Evolutionary conservation across 2,797 vertebrate species (phyloP).

Genomic region (Amphiprion clarkii): DNA sequence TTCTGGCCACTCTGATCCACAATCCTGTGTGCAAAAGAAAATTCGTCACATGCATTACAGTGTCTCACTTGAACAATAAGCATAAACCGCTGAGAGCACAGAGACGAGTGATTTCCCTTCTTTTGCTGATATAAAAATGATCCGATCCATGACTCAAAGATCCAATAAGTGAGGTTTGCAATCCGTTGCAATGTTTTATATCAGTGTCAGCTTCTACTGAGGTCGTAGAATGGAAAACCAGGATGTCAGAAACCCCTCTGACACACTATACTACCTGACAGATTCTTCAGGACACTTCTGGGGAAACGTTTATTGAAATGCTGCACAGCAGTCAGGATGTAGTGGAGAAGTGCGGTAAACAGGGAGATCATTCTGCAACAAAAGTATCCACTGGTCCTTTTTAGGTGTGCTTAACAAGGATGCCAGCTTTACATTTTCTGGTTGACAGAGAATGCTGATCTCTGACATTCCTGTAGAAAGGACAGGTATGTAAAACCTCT

Average conservation of each 20-base stretch:
- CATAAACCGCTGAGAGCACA: no score
- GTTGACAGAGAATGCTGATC: background rate
- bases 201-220: slow-evolving; percentile 8
- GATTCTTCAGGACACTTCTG: slow-evolving; percentile 42
- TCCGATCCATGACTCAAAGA: no score
- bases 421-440: background rate
- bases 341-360: slow-evolving; percentile 1
- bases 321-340: slow-evolving; percentile 27
- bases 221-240: slow-evolving; percentile 28
- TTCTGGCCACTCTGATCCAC: no score
- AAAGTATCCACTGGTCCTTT: background rate
- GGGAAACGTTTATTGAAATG: slow-evolving; percentile 37
- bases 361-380: slow-evolving; percentile 3
- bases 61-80: no score
- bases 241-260: slow-evolving; percentile 42
- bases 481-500: background rate
- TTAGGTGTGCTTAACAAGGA: background rate
- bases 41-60: no score
- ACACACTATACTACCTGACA: slow-evolving; percentile 38
- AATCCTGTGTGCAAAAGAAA: no score
- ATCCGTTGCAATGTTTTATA: no score
- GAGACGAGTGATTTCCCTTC: no score
- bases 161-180: no score
- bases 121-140: no score
- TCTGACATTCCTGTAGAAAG: background rate